phyloP scores from a whole-genome alignment of 2,113 vertebrate species.

The Aegithalos caudatus region DNA sequence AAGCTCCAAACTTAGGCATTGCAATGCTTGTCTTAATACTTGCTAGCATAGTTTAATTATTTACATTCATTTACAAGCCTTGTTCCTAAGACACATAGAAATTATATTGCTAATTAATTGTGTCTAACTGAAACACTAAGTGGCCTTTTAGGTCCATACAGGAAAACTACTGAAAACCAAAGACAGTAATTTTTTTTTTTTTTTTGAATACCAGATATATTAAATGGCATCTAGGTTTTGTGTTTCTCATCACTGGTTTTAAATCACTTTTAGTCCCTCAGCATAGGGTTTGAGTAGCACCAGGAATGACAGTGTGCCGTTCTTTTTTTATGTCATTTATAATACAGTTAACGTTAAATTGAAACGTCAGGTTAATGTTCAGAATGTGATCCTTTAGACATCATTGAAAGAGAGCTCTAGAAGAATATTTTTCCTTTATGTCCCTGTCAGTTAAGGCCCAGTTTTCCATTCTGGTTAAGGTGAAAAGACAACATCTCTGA shows the following conservation, averaged over 20 bases:
- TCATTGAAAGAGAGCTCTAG: not conserved
- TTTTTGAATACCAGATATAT: not conserved
- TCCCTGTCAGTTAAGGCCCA: not conserved
- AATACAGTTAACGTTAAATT: not conserved
- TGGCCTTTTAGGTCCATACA: not conserved
- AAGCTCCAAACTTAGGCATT: not conserved
- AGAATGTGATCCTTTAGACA: not conserved
- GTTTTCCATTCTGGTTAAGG: not conserved
- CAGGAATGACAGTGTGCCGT: not conserved
- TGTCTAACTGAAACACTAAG: not conserved
- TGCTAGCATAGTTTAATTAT: not conserved
- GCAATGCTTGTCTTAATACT: not conserved
- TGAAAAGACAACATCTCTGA: not conserved
- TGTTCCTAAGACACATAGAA: not conserved
- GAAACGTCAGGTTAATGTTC: not conserved
- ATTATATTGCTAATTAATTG: not conserved
- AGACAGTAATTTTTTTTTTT: not conserved
- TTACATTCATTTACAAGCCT: not conserved
- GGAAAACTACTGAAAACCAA: not conserved
- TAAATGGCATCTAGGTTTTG: not conserved
- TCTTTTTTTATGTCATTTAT: not conserved
- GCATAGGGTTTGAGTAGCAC: not conserved
- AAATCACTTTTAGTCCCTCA: not conserved
- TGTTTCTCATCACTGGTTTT: not conserved
- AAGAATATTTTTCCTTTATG: not conserved